A percentile compares a stretch with the other conserved stretches of the same genome.
phyloP scores from a whole-genome alignment of 2,797 vertebrate genomes.

The Gallinago solitaria region DNA sequence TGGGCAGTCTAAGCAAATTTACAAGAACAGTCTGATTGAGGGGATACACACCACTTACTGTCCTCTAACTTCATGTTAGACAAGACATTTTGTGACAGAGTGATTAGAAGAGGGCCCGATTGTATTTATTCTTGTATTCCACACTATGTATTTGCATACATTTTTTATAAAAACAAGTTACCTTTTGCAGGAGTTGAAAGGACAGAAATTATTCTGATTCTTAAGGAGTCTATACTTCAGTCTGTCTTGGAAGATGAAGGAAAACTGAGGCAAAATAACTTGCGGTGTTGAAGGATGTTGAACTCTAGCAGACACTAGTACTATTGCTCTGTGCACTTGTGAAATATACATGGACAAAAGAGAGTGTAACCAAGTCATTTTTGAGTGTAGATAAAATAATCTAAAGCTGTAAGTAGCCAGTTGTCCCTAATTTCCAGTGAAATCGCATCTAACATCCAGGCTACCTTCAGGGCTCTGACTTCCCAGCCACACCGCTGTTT shows the following conservation, averaged over 20 bases:
- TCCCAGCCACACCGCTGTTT: neutral
- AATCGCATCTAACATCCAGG: neutral
- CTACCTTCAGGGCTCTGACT: neutral
- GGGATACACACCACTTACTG: neutral
- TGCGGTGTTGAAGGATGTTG: neutral
- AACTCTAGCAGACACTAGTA: neutral
- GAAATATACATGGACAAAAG: neutral
- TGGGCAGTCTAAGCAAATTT: neutral
- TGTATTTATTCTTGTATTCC: neutral
- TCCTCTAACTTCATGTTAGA: neutral
- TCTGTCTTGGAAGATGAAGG: neutral
- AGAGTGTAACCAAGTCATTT: neutral
- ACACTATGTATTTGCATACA: neutral
- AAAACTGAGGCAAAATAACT: neutral
- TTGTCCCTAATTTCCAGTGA: neutral
- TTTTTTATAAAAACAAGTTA: neutral
- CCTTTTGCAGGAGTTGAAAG: neutral
- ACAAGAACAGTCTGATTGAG: neutral
- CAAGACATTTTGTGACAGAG: neutral
- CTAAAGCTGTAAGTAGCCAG: neutral
- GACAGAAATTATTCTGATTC: neutral
- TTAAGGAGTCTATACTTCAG: neutral
- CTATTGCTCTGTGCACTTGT: neutral
- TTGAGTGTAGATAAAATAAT: neutral
- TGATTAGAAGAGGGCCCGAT: neutral